Base-by-base conservation (phyloP, 1,140 invertebrate genomes). In the Gonatopus flavifemur region DNA sequence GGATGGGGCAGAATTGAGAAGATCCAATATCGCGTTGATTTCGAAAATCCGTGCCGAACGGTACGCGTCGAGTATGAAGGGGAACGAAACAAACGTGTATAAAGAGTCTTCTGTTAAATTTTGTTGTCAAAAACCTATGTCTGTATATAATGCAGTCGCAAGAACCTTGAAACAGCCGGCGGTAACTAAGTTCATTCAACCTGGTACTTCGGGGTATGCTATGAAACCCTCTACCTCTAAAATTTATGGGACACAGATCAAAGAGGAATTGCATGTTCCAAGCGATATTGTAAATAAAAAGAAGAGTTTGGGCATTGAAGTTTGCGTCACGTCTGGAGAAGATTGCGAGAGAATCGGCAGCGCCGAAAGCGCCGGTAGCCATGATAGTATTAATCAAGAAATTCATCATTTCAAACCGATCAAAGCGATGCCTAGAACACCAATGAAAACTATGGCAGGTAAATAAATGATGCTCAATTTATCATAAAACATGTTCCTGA, bases 331-430 rank as follows among this genome's bases (percentile, higher is more conserved):
- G 2, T 62, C 55, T 0, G 49, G 57, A 43, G 55, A 69, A 52
- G 59, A 71, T 2, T 66, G 72, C 28, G 57, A 66, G 36, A 69
- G 72, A 44, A 74, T 69, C 36, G 73, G 72, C 12, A 78, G 73
- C 39, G 69, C 74, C 2, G 72, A 77, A 44, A 77, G 73, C 43
- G 70, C 77, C 39, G 71, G 69, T 0, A 83, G 82, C 64, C 80
- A 80, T 39, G 82, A 83, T 51, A 83, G 81, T 49, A 79, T 83
- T 24, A 81, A 81, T 58, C 80, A 80, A 57, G 82, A 83, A 58
- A 80, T 83, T 55, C 82, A 82, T 63, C 77, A 82, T 55, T 83
- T 83, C 40, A 83, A 83, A 52, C 82, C 82, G 15, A 83, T 83
- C 31, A 79, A 80, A 56, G 74, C 78, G 20, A 76, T 80, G 55